Evolutionary conservation across 2,113 vertebrate species (phyloP), one percentile per base, ranked within the genome.

Genomic region (Trematomus loennbergii): DNA sequence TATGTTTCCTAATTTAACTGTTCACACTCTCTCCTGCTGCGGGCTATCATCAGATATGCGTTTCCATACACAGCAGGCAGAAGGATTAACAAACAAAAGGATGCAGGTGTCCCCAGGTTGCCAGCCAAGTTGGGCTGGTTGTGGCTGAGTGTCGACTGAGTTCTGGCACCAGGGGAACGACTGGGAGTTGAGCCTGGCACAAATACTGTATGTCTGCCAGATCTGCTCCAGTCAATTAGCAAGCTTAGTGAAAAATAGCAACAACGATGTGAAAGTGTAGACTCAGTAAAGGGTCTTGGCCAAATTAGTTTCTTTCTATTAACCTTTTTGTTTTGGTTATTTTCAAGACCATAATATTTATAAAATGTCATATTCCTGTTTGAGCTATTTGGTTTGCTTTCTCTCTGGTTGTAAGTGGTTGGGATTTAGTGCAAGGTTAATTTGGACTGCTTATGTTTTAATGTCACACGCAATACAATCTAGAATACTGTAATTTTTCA

Each of bases 161-260:
- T 68, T 74, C 67, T 71, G 74, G 71, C 80, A 68, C 73, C 66
- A 82, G 59, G 58, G 74, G 46, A 81, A 74, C 58, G 67, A 58
- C 79, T 64, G 66, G 48, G 74, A 83, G 63, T 78, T 79, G 65
- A 48, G 64, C 68, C 69, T 87, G 64, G 65, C 75, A 78, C 75
- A 45, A 45, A 29, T 40, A 61, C n/a, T n/a, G 29, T 18, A 13
- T 9, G 7, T 20, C 64, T 75, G 50, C 82, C 73, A 82, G 40
- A 57, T 81, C 71, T 45, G 71, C 72, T 72, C 62, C 62, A 73
- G 61, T 81, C 62, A 50, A 46, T 78, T 71, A 11, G 40, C 25
- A 1, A 64, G 61, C 45, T 84, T 20, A 67, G 53, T 20, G 25
- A 2, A 50, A 20, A 62, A 62, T 40, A 7, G 8, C n/a, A 59